A percentile compares a stretch with the other conserved stretches of the same genome.
These are phyloP conservation scores for Corythoichthys intestinalis DNA, from an alignment of 2,113 vertebrate species.

Conservation along the genomic window DNA sequence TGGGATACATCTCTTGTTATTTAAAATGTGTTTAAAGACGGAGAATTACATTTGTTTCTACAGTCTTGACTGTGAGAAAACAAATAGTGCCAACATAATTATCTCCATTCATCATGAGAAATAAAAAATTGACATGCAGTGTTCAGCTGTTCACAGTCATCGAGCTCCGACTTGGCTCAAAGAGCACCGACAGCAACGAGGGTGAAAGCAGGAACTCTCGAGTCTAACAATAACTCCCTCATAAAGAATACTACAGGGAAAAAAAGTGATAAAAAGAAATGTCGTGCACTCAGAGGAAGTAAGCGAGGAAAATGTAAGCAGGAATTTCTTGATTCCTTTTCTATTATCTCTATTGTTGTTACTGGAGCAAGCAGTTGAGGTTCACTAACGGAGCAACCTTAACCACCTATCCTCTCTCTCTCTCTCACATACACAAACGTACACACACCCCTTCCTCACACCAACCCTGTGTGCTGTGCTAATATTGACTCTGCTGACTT, in stretches of 20 bases:
- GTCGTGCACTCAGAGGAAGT: slow-evolving; percentile 52
- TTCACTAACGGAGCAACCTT: slow-evolving; percentile 61
- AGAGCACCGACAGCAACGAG: neutral
- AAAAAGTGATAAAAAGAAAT: neutral
- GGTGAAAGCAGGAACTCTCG: neutral
- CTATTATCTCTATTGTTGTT: slow-evolving; percentile 64
- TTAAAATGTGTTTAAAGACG: too few species aligned
- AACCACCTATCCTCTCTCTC: slow-evolving; percentile 51
- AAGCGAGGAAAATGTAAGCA: slow-evolving; percentile 47
- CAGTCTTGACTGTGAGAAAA: neutral
- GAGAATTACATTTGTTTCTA: neutral
- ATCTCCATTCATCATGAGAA: neutral
- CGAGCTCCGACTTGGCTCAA: neutral
- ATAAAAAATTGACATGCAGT: neutral
- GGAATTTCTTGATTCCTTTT: slow-evolving; percentile 50
- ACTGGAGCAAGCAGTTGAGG: slow-evolving; percentile 57
- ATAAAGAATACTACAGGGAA: neutral
- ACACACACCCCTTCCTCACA: slow-evolving; percentile 67
- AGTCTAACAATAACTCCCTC: neutral
- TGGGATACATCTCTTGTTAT: too few species aligned
- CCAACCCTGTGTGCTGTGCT: slow-evolving; percentile 84
- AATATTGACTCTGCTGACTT: slow-evolving; percentile 92
- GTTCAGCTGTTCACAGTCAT: neutral
- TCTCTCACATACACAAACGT: slow-evolving; percentile 57
- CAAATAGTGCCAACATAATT: neutral